A percentile compares a stretch with the other conserved stretches of the same genome.
Evolutionary conservation across 2,797 vertebrate genomes (phyloP).

Genomic region (Tiaroga cobitis): DNA sequence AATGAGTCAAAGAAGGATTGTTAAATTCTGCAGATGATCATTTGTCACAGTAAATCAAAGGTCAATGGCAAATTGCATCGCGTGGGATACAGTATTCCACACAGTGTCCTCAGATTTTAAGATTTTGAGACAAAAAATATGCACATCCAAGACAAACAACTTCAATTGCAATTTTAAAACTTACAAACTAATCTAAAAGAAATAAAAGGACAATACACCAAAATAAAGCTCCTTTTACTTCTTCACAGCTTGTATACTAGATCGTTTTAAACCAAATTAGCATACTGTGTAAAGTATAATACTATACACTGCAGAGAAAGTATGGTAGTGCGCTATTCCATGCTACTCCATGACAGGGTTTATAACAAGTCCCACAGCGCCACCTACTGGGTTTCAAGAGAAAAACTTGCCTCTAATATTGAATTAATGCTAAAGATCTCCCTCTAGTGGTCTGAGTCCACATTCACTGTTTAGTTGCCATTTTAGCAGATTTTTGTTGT

Average conservation of each 20-base stretch:
- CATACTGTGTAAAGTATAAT: neutral
- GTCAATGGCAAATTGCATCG: neutral
- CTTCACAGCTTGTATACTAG: neutral
- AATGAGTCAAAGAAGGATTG: neutral
- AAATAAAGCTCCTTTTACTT: neutral
- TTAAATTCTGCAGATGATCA: neutral
- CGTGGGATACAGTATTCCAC: neutral
- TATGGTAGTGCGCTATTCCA: neutral
- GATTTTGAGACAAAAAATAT: neutral
- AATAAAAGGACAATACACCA: neutral
- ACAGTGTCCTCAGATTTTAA: neutral
- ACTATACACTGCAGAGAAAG: neutral
- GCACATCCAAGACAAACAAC: neutral
- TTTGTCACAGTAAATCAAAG: neutral
- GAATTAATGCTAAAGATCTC: constrained; percentile 19
- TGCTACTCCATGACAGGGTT: neutral
- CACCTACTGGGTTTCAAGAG: neutral
- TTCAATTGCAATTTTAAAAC: neutral
- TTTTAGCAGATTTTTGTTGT: neutral
- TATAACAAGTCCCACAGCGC: constrained; percentile 12
- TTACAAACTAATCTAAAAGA: neutral
- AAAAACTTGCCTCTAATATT: neutral
- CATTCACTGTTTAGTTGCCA: neutral
- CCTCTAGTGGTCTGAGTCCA: constrained; percentile 30
- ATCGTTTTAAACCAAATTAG: too few species aligned